Conservation (phyloP, 1,140 invertebrate species). For the Papilio polytes region DNA sequence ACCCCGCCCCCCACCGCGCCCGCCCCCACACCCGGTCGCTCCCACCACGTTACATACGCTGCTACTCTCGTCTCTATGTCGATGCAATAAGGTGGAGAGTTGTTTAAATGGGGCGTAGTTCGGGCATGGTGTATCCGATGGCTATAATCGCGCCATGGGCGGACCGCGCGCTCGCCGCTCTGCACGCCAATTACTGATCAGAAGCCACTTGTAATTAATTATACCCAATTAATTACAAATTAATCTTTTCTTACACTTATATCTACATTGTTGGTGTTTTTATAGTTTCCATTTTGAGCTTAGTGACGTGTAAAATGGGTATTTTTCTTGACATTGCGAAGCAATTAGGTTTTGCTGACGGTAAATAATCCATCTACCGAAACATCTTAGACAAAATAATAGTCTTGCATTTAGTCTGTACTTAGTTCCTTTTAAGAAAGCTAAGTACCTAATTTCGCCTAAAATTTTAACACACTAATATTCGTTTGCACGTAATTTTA, state of each 20-base stretch:
- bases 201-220: slow-evolving; percentile 63
- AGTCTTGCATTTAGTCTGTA: neutral
- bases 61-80: slow-evolving; percentile 54
- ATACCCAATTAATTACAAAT: slow-evolving; percentile 45
- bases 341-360: no score
- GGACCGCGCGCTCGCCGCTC: slow-evolving; percentile 67
- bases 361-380: neutral
- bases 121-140: slow-evolving; percentile 60
- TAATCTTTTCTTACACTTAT: neutral
- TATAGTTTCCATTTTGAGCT: neutral
- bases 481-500: neutral
- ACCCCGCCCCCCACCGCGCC: slow-evolving; percentile 67
- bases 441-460: neutral
- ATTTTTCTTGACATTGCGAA: no score
- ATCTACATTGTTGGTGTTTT: neutral
- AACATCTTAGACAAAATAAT: no score
- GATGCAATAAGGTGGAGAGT: slow-evolving; percentile 56
- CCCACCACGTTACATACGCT: slow-evolving; percentile 63
- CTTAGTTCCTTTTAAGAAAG: neutral
- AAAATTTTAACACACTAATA: neutral
- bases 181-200: slow-evolving; percentile 78
- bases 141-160: slow-evolving; percentile 79
- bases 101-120: slow-evolving; percentile 44
- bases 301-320: no score
- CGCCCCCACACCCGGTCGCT: slow-evolving; percentile 58